Percentiles rank a stretch among this genome's conserved stretches.
phyloP scores from a whole-genome alignment of 2,113 vertebrate genomes.

The Perca schrenkii region DNA sequence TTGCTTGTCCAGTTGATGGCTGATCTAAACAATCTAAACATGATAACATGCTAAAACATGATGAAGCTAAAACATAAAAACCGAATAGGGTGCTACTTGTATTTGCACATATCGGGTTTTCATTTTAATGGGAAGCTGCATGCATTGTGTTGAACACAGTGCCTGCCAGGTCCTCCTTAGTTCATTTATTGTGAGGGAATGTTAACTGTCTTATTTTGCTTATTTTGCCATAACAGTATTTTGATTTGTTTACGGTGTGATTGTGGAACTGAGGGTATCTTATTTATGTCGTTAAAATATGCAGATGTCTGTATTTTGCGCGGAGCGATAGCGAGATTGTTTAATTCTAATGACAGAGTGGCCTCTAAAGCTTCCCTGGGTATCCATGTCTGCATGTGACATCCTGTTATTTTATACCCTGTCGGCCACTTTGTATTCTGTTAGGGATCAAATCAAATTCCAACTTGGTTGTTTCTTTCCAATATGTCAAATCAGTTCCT shows the following conservation, averaged over 20 bases:
- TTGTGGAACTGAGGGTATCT: neutral
- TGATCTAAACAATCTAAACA: slow-evolving; percentile 13
- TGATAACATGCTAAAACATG: neutral
- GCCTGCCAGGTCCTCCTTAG: neutral
- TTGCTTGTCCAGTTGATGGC: slow-evolving; percentile 8
- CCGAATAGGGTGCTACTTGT: neutral
- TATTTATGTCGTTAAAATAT: slow-evolving; percentile 7
- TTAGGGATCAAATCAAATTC: neutral
- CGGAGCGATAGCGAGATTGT: neutral
- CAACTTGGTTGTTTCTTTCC: neutral
- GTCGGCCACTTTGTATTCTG: neutral
- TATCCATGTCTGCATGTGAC: neutral
- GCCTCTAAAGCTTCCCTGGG: neutral
- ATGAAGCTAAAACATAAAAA: neutral
- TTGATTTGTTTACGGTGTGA: neutral
- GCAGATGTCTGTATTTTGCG: neutral
- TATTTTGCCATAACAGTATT: neutral
- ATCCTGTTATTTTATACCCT: neutral
- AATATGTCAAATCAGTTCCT: neutral
- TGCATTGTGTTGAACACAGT: too few relatives aligned
- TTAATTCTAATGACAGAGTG: neutral
- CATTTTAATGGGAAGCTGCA: neutral
- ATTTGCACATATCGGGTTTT: neutral
- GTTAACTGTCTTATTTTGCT: neutral
- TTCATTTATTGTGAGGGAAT: neutral